These are phyloP conservation scores for Melikaiella ostensackeni DNA, from an alignment of 2,888 invertebrate species.

Conservation along the genomic window DNA sequence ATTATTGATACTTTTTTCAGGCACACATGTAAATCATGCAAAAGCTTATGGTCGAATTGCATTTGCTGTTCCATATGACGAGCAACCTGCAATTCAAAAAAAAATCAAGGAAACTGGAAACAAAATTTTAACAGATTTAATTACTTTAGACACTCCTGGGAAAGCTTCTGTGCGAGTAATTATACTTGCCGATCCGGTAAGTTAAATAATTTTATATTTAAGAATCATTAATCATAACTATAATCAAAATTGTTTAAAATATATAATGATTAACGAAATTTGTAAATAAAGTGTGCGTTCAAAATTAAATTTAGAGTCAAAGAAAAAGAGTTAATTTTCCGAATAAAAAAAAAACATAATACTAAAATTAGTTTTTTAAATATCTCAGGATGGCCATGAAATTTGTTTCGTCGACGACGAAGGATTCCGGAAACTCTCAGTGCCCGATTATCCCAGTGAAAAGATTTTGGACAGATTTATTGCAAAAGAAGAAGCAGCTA, in stretches of 20 bases:
- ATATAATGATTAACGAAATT: too few species aligned
- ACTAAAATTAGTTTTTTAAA: background rate
- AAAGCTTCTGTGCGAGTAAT: constrained; percentile 98
- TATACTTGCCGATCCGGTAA: constrained; percentile 94
- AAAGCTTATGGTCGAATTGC: constrained; percentile 97
- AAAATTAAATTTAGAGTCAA: too few species aligned
- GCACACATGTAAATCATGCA: constrained; percentile 86
- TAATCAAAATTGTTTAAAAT: too few species aligned
- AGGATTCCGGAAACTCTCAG: constrained; percentile 92
- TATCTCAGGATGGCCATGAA: constrained; percentile 91
- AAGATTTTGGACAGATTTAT: constrained; percentile 88
- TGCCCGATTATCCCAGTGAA: constrained; percentile 91
- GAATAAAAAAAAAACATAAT: background rate
- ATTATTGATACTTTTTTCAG: constrained; percentile 71
- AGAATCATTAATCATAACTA: too few species aligned
- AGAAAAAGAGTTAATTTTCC: too few species aligned
- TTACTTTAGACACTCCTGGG: constrained; percentile 97
- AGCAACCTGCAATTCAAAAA: constrained; percentile 88
- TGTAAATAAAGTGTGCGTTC: too few species aligned
- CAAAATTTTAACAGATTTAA: constrained; percentile 91
- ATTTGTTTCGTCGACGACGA: constrained; percentile 99
- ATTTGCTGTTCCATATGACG: constrained; percentile 89
- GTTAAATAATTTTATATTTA: constrained; percentile 51
- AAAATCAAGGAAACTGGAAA: constrained; percentile 84
- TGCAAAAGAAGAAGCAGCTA: constrained; percentile 79